Conservation (phyloP, 2,888 invertebrate species). For the Cephus nigrinus region DNA sequence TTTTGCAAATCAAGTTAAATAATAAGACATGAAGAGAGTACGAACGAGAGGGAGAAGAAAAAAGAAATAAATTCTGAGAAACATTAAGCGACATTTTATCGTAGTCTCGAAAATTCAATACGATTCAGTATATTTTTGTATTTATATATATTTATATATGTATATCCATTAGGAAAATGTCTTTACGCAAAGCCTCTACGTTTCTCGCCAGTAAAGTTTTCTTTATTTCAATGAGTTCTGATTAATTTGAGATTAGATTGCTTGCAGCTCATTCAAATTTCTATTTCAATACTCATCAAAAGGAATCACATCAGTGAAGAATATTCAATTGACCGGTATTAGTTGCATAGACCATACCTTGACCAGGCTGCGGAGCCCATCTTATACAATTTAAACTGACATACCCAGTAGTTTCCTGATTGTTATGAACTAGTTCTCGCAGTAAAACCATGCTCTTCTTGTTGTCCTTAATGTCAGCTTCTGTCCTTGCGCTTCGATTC, state of each 20-base stretch:
- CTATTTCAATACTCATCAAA: background rate
- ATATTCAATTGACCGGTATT: slow-evolving; percentile 85
- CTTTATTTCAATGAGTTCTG: background rate
- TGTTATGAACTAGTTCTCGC: slow-evolving; percentile 75
- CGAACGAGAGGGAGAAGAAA: background rate
- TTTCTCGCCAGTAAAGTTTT: background rate
- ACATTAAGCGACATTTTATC: background rate
- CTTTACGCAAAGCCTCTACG: background rate
- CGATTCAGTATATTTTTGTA: background rate
- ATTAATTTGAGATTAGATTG: slow-evolving; percentile 9
- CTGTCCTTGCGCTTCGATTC: slow-evolving; percentile 27
- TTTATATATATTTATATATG: background rate
- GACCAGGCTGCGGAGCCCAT: slow-evolving; percentile 86
- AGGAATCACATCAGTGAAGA: slow-evolving; percentile 59
- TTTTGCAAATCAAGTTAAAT: background rate
- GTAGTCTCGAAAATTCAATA: background rate
- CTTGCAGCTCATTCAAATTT: background rate
- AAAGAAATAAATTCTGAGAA: background rate
- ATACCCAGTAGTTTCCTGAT: slow-evolving; percentile 72
- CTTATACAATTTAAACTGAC: slow-evolving; percentile 85
- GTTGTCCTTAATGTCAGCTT: slow-evolving; percentile 43
- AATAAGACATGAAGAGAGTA: background rate
- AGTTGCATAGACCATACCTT: slow-evolving; percentile 87
- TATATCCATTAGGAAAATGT: background rate
- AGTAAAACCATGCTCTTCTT: slow-evolving; percentile 68